phyloP scores from a whole-genome alignment of 2,113 vertebrate species.

The Cynoglossus semilaevis region DNA sequence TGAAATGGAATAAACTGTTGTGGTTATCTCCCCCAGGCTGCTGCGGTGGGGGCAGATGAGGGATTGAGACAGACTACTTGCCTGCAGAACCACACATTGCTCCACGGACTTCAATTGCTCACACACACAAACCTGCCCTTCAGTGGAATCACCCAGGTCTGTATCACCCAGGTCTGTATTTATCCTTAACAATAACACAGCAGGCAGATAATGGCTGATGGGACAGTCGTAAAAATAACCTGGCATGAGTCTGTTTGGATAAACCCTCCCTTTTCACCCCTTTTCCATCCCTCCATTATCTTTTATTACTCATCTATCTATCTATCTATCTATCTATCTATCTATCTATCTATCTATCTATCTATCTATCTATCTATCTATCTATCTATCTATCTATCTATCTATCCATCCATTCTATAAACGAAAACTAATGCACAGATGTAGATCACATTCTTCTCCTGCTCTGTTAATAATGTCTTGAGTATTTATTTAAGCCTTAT shows the following conservation, averaged over 20 bases:
- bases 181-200: slow-evolving; percentile 73
- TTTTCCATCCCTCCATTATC: slow-evolving; percentile 36
- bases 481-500: slow-evolving; percentile 60
- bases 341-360: slow-evolving; percentile 28
- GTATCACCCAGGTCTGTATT: slow-evolving; percentile 71
- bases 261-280: slow-evolving; percentile 34
- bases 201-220: slow-evolving; percentile 69
- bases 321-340: not conserved
- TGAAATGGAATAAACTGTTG: slow-evolving; percentile 68
- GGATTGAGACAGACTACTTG: slow-evolving; percentile 1
- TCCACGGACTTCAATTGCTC: slow-evolving; percentile 22
- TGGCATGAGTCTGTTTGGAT: slow-evolving; percentile 68
- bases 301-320: slow-evolving; percentile 32
- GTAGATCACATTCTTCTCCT: slow-evolving; percentile 18
- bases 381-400: slow-evolving; percentile 23
- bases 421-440: not conserved
- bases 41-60: slow-evolving; percentile 24
- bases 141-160: slow-evolving; percentile 58
- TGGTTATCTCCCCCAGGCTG: slow-evolving; percentile 49
- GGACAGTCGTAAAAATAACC: slow-evolving; percentile 71
- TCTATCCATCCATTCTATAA: slow-evolving; percentile 39
- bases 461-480: slow-evolving; percentile 19
- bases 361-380: slow-evolving; percentile 4
- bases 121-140: slow-evolving; percentile 34
- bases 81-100: slow-evolving; percentile 10